phyloP scores from a whole-genome alignment of 2,113 vertebrate genomes.

The Gymnobelideus leadbeateri region DNA sequence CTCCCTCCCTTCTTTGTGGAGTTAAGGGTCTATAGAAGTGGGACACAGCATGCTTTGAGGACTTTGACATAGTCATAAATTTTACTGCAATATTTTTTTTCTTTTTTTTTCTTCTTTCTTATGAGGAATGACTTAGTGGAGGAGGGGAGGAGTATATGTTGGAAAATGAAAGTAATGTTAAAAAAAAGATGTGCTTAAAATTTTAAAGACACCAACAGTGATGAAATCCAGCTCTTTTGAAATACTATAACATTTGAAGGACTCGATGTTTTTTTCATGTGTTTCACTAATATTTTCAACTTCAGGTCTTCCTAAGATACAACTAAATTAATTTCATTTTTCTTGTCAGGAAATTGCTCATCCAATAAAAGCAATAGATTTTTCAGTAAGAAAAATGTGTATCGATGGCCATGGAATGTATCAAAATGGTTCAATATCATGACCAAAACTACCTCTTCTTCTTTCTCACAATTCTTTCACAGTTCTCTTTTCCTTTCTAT shows the following conservation, averaged over 20 bases:
- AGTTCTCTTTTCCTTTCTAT: neutral
- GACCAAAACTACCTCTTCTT: neutral
- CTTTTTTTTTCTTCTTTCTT: neutral
- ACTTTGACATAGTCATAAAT: neutral
- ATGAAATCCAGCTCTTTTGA: neutral
- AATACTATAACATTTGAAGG: conserved; percentile 13
- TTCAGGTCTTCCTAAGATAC: conserved; percentile 82
- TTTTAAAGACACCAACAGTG: neutral
- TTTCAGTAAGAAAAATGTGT: conserved; percentile 48
- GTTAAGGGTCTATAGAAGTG: neutral
- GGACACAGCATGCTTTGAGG: neutral
- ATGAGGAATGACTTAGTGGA: neutral
- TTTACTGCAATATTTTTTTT: neutral
- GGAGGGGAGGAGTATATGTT: neutral
- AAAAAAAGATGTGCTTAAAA: neutral
- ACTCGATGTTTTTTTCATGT: conserved; percentile 92
- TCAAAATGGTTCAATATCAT: neutral
- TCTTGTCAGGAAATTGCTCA: conserved; percentile 67
- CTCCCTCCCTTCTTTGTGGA: neutral
- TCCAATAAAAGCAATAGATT: conserved; percentile 60
- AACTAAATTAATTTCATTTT: conserved; percentile 88
- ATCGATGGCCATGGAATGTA: neutral
- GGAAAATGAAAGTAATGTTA: neutral
- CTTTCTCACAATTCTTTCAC: neutral
- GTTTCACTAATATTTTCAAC: conserved; percentile 90